Evolutionary conservation across 2,888 invertebrate species (phyloP).

Genomic region (Heliconius ethilla): DNA sequence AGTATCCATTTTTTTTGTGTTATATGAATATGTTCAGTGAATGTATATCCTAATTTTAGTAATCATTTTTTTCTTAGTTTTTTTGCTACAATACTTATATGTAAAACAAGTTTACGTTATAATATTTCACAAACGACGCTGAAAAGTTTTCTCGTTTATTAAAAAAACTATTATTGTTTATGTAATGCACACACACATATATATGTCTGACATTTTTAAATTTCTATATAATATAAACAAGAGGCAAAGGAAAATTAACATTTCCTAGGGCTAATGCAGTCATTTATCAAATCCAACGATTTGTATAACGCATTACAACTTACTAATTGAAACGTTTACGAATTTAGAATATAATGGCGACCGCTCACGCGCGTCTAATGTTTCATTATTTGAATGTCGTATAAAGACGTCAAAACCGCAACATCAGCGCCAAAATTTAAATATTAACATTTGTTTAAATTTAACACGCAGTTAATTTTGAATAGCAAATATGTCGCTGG

Average conservation of each 20-base stretch:
- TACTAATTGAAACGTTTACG: slow-evolving; percentile 54
- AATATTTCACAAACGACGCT: not conserved
- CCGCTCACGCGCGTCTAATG: slow-evolving; percentile 66
- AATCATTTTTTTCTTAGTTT: too few species aligned
- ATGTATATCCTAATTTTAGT: not conserved
- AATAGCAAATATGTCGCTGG: slow-evolving; percentile 63
- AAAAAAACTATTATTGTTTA: not conserved
- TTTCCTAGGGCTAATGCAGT: slow-evolving; percentile 22
- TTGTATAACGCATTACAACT: slow-evolving; percentile 34
- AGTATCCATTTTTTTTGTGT: not conserved
- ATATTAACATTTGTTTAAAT: slow-evolving; percentile 78
- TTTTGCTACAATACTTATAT: not conserved
- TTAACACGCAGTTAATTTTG: slow-evolving; percentile 77
- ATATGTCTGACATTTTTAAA: not conserved
- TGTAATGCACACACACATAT: not conserved
- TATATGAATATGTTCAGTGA: not conserved
- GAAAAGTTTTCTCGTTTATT: not conserved
- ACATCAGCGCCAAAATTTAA: slow-evolving; percentile 65
- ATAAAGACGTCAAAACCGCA: slow-evolving; percentile 79
- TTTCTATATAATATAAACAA: not conserved
- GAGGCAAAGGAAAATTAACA: slow-evolving; percentile 5
- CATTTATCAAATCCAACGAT: slow-evolving; percentile 40
- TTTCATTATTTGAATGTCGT: slow-evolving; percentile 69
- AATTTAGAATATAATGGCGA: slow-evolving; percentile 69
- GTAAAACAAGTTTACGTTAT: not conserved